Evolutionary conservation across 1,140 invertebrate species (phyloP), one percentile per base, ranked within the genome.

Genomic region (Euura saliciscinereae): DNA sequence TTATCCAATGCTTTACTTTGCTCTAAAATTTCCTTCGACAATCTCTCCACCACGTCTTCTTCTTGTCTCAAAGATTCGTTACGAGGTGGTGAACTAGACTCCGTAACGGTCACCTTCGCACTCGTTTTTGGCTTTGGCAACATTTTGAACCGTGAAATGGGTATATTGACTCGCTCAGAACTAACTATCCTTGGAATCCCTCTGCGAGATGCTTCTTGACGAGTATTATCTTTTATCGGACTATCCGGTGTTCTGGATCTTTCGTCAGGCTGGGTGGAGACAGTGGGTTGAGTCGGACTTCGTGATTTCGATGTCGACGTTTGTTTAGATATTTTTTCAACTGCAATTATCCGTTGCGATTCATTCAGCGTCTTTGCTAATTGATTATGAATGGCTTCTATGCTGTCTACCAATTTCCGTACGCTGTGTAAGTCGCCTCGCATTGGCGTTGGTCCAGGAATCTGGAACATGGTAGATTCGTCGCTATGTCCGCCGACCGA

Each of bases 21-120:
- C 45, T 84, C 82, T 44, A 86, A 76, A 76, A 86, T 84, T 73
- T 86, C 84, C 65, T 83, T 78, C 0, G 79, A 84, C 42, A 86
- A 76, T 71, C 77, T 82, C 67, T 81, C 78, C 46, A 86, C 82
- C 6, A 83, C 72, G 2, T 81, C 75, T 28, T 84, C 78, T 28
- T 80, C 77, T 4, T 70, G 71, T 46, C 64, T 51, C 43, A 74
- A 59, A 66, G 65, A 7, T 66, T 75, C 73, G 6, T 68, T 2
- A 11, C 51, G 51, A 8, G 51, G 2, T 59, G 51, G 51, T 59
- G 51, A 59, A 59, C 10, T 59, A 59, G 51, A n/a, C 6, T 59
- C 8, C 10, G 51, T 6, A 59, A 6, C 51, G 3, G 51, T 59
- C 51, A 59, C 6, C 51, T 59, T n/a, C 10, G 13, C 8, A n/a